phyloP scores from a whole-genome alignment of 2,888 invertebrate genomes.

The Lottia gigantea region DNA sequence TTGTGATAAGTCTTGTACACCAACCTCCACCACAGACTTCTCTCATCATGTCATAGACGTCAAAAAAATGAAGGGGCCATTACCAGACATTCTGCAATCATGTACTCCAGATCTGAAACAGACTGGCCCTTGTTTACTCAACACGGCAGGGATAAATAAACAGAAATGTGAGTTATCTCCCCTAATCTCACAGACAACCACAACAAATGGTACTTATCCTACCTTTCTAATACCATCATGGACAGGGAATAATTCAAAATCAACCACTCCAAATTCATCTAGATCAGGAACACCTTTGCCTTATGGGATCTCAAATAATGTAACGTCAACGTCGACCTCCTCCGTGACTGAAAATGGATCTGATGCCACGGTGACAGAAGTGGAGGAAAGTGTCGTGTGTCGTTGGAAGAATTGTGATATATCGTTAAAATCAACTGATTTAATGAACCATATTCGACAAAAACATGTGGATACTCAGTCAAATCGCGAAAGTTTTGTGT shows the following conservation, averaged over 20 bases:
- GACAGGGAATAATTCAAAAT: not conserved
- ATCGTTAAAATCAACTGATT: slow-evolving; percentile 43
- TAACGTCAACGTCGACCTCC: not conserved
- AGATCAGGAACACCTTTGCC: slow-evolving; percentile 5
- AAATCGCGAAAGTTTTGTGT: slow-evolving; percentile 83
- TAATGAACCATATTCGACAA: slow-evolving; percentile 60
- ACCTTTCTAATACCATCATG: not conserved
- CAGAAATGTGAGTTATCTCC: not conserved
- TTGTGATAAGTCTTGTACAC: not conserved
- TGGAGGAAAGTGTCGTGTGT: slow-evolving; percentile 42
- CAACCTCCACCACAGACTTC: not conserved
- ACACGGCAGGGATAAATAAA: slow-evolving; percentile 4
- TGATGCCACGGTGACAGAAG: slow-evolving; percentile 13
- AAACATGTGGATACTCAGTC: slow-evolving; percentile 74
- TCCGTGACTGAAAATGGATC: not conserved
- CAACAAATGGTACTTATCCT: not conserved
- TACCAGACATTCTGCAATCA: not conserved
- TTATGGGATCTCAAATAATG: slow-evolving; percentile 7
- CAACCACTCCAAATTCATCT: not conserved
- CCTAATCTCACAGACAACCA: not conserved
- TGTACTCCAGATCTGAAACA: not conserved
- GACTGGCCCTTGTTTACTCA: slow-evolving; percentile 4
- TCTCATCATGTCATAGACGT: not conserved
- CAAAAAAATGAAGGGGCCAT: not conserved
- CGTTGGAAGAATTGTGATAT: slow-evolving; percentile 64